Conservation (phyloP, 2,113 vertebrate species). For the Miniopterus natalensis region DNA sequence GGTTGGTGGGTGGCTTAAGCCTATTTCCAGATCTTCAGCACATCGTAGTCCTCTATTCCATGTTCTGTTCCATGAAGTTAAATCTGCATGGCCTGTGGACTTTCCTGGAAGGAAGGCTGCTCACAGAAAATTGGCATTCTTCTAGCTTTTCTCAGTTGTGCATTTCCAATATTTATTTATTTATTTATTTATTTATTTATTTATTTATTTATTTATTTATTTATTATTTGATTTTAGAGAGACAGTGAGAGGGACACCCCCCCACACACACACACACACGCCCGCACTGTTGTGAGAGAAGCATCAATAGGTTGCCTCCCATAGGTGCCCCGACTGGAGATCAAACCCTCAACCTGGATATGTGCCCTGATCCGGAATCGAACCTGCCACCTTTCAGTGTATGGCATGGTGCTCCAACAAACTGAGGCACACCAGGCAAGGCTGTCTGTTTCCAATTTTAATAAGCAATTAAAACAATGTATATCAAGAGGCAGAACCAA, state of each 20-base stretch:
- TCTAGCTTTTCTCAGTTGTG: slow-evolving; percentile 33
- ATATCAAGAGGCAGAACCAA: slow-evolving; percentile 19
- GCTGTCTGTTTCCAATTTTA: slow-evolving; percentile 27
- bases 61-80: background rate
- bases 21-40: background rate
- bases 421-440: background rate
- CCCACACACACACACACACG: no score
- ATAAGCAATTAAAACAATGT: slow-evolving; percentile 71
- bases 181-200: no score
- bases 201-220: background rate
- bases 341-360: no score
- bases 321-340: background rate
- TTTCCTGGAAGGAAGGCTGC: slow-evolving; percentile 38
- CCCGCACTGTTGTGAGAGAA: background rate
- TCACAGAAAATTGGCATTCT: slow-evolving; percentile 48
- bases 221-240: no score
- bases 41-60: background rate
- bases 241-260: no score
- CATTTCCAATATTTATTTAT: background rate
- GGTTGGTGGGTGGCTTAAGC: background rate
- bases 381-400: no score
- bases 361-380: no score
- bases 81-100: background rate
- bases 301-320: background rate
- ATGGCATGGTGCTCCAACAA: no score